These are phyloP conservation scores for Garrulus glandarius DNA, from an alignment of 2,797 vertebrate species.

Conservation along the genomic window DNA sequence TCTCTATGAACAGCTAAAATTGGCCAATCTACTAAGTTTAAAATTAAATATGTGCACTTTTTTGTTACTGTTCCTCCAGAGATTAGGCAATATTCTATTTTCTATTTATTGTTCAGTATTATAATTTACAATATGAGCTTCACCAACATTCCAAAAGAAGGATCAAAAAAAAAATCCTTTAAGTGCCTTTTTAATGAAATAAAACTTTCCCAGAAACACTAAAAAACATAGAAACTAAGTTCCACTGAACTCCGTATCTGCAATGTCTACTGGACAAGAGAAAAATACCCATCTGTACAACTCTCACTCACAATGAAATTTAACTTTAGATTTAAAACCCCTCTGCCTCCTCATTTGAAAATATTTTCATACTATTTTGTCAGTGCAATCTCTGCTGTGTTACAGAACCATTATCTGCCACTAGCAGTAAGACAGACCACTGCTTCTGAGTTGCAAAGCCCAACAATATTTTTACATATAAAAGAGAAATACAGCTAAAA, in stretches of 20 bases:
- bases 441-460: neutral
- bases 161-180: neutral
- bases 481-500: constrained; percentile 28
- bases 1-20: neutral
- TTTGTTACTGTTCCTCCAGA: neutral
- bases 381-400: neutral
- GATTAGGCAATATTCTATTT: neutral
- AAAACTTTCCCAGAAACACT: neutral
- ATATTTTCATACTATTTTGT: constrained; percentile 1
- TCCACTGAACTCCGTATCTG: neutral
- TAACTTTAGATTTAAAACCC: neutral
- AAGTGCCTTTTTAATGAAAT: neutral
- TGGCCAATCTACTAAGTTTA: neutral
- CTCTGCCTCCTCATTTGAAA: neutral
- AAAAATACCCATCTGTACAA: neutral
- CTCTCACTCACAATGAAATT: neutral
- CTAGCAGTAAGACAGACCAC: constrained; percentile 30
- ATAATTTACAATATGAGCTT: neutral
- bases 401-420: constrained; percentile 2
- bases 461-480: constrained; percentile 41
- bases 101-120: neutral
- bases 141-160: neutral
- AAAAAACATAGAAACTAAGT: neutral
- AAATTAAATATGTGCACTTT: neutral
- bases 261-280: neutral